A percentile compares a stretch with the other conserved stretches of the same genome.
Evolutionary conservation across 2,888 invertebrate genomes (phyloP).

Genomic region (Limenitis camilla): DNA sequence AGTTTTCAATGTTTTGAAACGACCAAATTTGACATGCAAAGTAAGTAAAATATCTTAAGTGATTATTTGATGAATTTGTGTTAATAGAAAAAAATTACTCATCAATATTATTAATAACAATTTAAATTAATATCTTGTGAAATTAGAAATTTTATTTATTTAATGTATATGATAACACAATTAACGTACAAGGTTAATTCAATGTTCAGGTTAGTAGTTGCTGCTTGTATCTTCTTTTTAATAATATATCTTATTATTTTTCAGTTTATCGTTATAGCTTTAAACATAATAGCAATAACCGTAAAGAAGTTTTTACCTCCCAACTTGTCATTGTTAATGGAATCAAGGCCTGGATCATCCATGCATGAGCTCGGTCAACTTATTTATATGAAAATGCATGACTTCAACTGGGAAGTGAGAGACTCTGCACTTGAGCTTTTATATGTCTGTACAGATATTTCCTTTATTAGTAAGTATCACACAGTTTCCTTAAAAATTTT

Average conservation of each 20-base stretch:
- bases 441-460: conserved; percentile 79
- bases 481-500: neutral
- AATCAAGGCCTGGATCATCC: conserved; percentile 77
- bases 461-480: conserved; percentile 78
- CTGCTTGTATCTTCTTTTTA: neutral
- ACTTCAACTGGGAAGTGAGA: conserved; percentile 84
- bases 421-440: conserved; percentile 85
- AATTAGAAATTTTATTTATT: too few species aligned
- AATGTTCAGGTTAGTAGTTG: too few species aligned
- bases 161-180: too few species aligned
- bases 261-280: conserved; percentile 80
- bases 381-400: conserved; percentile 80
- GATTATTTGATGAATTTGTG: neutral
- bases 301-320: conserved; percentile 85
- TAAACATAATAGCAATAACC: conserved; percentile 80
- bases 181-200: too few species aligned
- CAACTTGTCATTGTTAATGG: conserved; percentile 82
- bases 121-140: too few species aligned
- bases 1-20: conserved; percentile 53
- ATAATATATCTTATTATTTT: conserved; percentile 30
- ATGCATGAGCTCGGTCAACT: conserved; percentile 79
- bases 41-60: conserved; percentile 32
- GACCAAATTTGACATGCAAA: conserved; percentile 54
- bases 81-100: too few species aligned
- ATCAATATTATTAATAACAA: too few species aligned